Percentiles rank a stretch among this genome's conserved stretches.
Conservation (phyloP, 2,888 invertebrate species). For the Serrognathus titanus region DNA sequence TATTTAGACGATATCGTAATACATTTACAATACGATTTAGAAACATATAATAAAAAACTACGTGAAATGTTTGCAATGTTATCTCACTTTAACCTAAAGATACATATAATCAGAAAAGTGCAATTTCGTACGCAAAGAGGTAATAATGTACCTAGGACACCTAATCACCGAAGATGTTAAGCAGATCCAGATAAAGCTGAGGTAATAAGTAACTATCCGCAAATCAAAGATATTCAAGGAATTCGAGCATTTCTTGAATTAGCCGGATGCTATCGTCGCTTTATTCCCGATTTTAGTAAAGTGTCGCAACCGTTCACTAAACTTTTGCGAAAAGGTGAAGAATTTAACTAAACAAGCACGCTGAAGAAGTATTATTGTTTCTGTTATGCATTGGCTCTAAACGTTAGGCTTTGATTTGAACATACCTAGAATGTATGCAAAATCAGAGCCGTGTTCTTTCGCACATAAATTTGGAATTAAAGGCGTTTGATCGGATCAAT, state of each 20-base stretch:
- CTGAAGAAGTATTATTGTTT: no score
- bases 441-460: no score
- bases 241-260: conserved; percentile 37
- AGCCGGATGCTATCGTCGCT: conserved; percentile 40
- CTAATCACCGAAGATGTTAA: no score
- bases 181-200: conserved; percentile 3
- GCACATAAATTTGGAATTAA: no score
- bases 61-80: not conserved
- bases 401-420: no score
- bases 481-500: no score
- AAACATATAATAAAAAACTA: conserved; percentile 27
- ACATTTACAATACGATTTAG: conserved; percentile 24
- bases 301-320: conserved; percentile 32
- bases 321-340: conserved; percentile 14
- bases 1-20: conserved; percentile 42
- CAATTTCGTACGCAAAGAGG: no score
- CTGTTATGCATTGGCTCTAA: no score
- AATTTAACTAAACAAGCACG: conserved; percentile 16
- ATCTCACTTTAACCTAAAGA: no score
- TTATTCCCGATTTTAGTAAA: conserved; percentile 37
- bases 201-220: conserved; percentile 11
- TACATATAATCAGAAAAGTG: no score
- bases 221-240: conserved; percentile 12
- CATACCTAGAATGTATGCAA: no score
- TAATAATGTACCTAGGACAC: no score